Percentiles rank a stretch among this genome's conserved stretches.
Evolutionary conservation across 2,888 invertebrate species (phyloP).

Genomic region (Cryptophagus acutangulus): DNA sequence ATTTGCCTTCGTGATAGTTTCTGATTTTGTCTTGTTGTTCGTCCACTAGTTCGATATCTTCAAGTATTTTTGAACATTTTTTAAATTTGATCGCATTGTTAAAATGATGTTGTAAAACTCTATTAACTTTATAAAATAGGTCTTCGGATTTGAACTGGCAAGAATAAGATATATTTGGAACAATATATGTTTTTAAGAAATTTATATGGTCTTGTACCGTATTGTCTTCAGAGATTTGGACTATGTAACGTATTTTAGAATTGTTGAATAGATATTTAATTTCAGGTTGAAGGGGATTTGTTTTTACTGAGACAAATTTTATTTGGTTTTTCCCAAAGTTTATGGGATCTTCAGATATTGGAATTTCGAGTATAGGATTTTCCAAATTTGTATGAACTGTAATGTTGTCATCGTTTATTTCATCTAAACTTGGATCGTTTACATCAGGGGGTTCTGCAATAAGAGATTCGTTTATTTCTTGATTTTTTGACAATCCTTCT

Average conservation of each 20-base stretch:
- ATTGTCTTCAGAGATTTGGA: background rate
- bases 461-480: background rate
- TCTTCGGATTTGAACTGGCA: slow-evolving; percentile 1
- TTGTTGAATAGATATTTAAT: slow-evolving; percentile 2
- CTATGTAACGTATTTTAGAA: background rate
- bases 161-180: background rate
- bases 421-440: background rate
- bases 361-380: slow-evolving; percentile 6
- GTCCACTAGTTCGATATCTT: background rate
- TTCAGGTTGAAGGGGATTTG: background rate
- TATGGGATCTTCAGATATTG: slow-evolving; percentile 1
- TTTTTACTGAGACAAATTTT: background rate
- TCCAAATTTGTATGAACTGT: slow-evolving; percentile 3
- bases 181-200: slow-evolving; percentile 3
- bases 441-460: slow-evolving; percentile 1
- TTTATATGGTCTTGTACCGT: background rate
- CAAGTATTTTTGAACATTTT: slow-evolving; percentile 1
- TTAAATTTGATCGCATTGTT: slow-evolving; percentile 5
- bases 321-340: slow-evolving; percentile 4
- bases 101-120: background rate
- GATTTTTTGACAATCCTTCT: background rate
- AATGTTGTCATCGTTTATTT: background rate
- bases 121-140: slow-evolving; percentile 5
- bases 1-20: background rate
- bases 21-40: background rate